Conservation (phyloP, 2,888 invertebrate species). For the Scaptomyza flava region DNA sequence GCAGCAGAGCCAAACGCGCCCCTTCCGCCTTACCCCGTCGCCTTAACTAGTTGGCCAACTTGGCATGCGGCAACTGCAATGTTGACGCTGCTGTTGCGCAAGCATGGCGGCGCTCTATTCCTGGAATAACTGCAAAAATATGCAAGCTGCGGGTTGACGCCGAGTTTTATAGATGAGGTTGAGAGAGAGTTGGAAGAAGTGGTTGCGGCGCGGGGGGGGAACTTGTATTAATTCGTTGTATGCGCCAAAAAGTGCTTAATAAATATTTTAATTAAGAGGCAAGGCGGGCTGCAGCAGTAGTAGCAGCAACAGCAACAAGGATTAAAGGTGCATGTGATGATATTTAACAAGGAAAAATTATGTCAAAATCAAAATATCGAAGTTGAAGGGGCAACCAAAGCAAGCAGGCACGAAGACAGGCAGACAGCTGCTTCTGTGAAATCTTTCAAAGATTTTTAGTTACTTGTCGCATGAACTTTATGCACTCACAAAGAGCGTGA, state of each 20-base stretch:
- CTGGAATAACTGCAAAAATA: slow-evolving; percentile 36
- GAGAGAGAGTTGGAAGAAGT: too few species aligned
- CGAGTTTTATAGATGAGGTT: slow-evolving; percentile 25
- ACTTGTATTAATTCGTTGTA: slow-evolving; percentile 67
- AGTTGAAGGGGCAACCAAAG: background rate
- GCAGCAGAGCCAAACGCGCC: slow-evolving; percentile 1
- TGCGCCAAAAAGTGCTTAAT: slow-evolving; percentile 68
- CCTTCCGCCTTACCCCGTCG: background rate
- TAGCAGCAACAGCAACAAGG: background rate
- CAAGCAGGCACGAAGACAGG: background rate
- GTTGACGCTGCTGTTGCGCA: slow-evolving; percentile 73
- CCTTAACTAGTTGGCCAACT: slow-evolving; percentile 64
- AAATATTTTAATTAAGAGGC: slow-evolving; percentile 73
- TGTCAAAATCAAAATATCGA: slow-evolving; percentile 24
- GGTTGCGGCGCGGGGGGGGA: background rate
- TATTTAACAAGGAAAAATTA: slow-evolving; percentile 4
- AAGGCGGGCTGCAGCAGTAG: slow-evolving; percentile 10
- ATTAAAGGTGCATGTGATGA: slow-evolving; percentile 24
- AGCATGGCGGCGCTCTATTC: background rate
- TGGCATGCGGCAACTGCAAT: slow-evolving; percentile 72
- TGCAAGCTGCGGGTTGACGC: slow-evolving; percentile 38
- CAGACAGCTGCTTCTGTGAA: slow-evolving; percentile 14
- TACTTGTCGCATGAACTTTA: slow-evolving; percentile 19
- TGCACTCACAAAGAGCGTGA: background rate
- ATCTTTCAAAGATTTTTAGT: slow-evolving; percentile 23